Evolutionary conservation across 1,140 invertebrate species (phyloP).

Genomic region (Tetraneura akinire): DNA sequence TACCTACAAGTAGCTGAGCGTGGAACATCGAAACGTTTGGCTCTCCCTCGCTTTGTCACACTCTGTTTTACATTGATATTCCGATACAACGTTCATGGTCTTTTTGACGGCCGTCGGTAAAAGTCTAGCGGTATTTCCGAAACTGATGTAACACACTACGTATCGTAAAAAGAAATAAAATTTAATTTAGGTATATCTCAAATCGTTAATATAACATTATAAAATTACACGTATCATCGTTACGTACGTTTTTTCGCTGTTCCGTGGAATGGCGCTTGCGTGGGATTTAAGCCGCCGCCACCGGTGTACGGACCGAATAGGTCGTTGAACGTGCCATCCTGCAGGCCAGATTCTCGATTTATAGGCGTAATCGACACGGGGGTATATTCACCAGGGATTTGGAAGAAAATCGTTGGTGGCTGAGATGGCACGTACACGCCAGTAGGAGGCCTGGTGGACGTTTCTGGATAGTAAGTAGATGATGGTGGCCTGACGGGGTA

Average conservation of each 20-base stretch:
- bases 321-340: neutral
- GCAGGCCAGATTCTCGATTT: neutral
- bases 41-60: conserved; percentile 66
- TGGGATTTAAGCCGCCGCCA: neutral
- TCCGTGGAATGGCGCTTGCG: neutral
- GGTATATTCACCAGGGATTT: neutral
- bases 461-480: neutral
- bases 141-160: conserved; percentile 73
- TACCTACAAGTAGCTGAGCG: conserved; percentile 70
- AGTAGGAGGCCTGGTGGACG: neutral
- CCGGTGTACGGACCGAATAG: neutral
- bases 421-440: conserved; percentile 15
- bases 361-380: neutral
- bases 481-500: conserved; percentile 9
- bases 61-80: conserved; percentile 70
- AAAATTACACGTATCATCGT: too few relatives aligned
- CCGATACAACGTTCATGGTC: conserved; percentile 64
- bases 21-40: conserved; percentile 69
- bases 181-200: too few relatives aligned
- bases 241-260: neutral
- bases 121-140: conserved; percentile 70
- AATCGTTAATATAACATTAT: too few relatives aligned
- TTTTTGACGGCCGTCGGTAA: conserved; percentile 67
- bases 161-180: conserved; percentile 40
- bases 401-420: conserved; percentile 28